These are phyloP conservation scores for Vanessa atalanta DNA, from an alignment of 1,140 invertebrate genomes.

Conservation along the genomic window DNA sequence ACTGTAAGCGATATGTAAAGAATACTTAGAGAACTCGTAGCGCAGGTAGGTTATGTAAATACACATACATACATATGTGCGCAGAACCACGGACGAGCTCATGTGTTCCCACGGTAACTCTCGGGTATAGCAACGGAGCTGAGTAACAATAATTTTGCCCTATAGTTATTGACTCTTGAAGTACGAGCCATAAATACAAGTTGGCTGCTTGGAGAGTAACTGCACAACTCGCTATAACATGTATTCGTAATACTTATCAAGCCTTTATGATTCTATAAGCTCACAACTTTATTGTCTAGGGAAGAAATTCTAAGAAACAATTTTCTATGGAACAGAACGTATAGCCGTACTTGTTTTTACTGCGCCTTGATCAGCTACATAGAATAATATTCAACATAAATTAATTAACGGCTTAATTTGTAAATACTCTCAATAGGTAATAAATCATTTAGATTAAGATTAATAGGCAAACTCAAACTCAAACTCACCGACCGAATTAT, in stretches of 20 bases:
- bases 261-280: constrained; percentile 38
- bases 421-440: too few relatives aligned
- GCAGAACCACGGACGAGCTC: constrained; percentile 45
- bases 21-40: constrained; percentile 29
- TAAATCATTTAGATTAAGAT: too few relatives aligned
- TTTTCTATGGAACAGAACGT: constrained; percentile 5
- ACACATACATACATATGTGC: constrained; percentile 26
- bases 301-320: constrained; percentile 19
- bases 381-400: too few relatives aligned
- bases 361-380: neutral
- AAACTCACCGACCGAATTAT: too few relatives aligned
- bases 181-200: constrained; percentile 60
- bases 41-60: constrained; percentile 26
- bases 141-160: constrained; percentile 67
- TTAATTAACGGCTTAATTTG: too few relatives aligned
- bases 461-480: too few relatives aligned
- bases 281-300: constrained; percentile 32
- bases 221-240: constrained; percentile 41
- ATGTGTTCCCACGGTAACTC: constrained; percentile 73
- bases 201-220: constrained; percentile 46
- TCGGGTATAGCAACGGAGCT: constrained; percentile 50
- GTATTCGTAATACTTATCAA: constrained; percentile 43
- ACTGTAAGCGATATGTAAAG: constrained; percentile 39
- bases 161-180: constrained; percentile 60
- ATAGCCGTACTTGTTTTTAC: neutral